Conservation (phyloP, 2,797 vertebrate genomes). For the Myotis vivesi region DNA sequence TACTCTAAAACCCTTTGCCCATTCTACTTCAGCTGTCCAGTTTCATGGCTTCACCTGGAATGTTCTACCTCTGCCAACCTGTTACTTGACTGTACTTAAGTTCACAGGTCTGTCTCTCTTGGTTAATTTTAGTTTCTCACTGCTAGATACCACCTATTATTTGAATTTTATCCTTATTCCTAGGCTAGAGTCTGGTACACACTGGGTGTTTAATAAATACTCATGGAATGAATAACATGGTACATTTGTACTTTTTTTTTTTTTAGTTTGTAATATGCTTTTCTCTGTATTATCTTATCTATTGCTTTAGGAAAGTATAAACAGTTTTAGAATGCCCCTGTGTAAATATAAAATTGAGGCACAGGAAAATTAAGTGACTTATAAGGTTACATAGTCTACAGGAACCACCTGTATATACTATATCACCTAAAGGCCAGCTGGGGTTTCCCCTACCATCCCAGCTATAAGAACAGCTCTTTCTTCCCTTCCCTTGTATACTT, state of each 20-base stretch:
- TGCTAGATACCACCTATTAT: neutral
- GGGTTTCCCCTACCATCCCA: neutral
- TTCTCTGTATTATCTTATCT: neutral
- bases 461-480: neutral
- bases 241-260: neutral
- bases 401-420: neutral
- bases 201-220: neutral
- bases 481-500: neutral
- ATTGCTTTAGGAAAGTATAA: neutral
- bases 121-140: neutral
- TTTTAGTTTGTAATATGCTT: conserved; percentile 9
- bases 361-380: neutral
- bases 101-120: neutral
- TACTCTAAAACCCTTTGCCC: neutral
- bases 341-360: neutral
- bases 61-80: neutral
- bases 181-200: neutral
- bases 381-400: neutral
- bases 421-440: neutral
- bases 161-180: neutral
- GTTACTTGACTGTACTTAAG: neutral
- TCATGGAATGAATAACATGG: neutral
- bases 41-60: neutral
- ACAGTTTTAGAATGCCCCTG: neutral
- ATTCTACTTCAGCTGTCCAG: neutral